Evolutionary conservation across 2,113 vertebrate species (phyloP).

Genomic region (Carollia perspicillata): DNA sequence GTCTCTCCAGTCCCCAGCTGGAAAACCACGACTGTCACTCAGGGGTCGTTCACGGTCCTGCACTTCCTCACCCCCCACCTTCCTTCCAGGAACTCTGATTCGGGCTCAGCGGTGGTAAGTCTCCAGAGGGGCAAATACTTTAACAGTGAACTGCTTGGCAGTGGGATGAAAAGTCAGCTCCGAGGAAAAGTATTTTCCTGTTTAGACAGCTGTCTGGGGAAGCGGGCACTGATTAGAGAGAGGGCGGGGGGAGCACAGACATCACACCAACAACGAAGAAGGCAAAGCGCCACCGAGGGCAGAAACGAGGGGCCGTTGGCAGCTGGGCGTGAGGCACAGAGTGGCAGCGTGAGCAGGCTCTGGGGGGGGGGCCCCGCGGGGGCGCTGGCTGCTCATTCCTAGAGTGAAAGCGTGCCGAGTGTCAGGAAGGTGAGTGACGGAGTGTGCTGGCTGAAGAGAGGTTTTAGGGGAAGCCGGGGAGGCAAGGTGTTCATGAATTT

Average conservation of each 20-base stretch:
- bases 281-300: slow-evolving; percentile 77
- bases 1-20: background rate
- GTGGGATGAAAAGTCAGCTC: background rate
- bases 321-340: slow-evolving; percentile 68
- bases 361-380: slow-evolving; percentile 53
- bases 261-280: slow-evolving; percentile 79
- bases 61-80: background rate
- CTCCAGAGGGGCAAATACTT: background rate
- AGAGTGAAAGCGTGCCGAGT: background rate
- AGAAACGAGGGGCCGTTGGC: slow-evolving; percentile 58
- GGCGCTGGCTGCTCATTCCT: background rate
- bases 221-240: slow-evolving; percentile 61
- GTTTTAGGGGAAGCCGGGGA: slow-evolving; percentile 53
- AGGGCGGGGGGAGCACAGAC: slow-evolving; percentile 72
- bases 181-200: background rate
- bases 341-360: slow-evolving; percentile 72
- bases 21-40: background rate
- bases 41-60: background rate
- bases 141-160: background rate
- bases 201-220: background rate
- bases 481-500: slow-evolving; percentile 53
- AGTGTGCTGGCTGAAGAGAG: slow-evolving; percentile 52
- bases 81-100: slow-evolving; percentile 49
- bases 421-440: slow-evolving; percentile 53
- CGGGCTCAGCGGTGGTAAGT: background rate